Evolutionary conservation across 2,888 invertebrate genomes (phyloP).

Genomic region (Apamea sordens): DNA sequence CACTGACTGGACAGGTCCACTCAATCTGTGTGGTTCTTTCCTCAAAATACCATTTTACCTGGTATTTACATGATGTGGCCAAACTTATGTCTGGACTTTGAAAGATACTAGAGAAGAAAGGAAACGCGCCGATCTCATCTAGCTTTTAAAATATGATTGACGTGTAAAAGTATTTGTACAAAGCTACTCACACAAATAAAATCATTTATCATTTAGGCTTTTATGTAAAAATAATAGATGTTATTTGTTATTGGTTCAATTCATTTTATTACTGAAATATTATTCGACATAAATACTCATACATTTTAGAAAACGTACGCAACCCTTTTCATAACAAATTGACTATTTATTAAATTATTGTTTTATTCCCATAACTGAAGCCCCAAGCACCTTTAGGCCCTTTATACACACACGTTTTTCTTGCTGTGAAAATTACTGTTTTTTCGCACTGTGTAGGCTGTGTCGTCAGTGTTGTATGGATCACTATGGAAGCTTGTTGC

Average conservation of each 20-base stretch:
- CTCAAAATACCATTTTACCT: not conserved
- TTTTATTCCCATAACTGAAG: slow-evolving; percentile 2
- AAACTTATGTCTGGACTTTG: not conserved
- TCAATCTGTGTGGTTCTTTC: not conserved
- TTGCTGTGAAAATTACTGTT: not conserved
- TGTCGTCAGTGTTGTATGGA: not conserved
- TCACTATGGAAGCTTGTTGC: not conserved
- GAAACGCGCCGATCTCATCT: not conserved
- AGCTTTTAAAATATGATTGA: not conserved
- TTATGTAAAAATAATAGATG: slow-evolving; percentile 2
- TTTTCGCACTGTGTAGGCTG: not conserved
- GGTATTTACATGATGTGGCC: not conserved
- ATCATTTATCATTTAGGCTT: slow-evolving; percentile 2
- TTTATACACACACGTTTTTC: not conserved
- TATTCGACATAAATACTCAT: not conserved
- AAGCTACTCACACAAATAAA: not conserved
- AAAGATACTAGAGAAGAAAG: not conserved
- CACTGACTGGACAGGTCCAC: not conserved
- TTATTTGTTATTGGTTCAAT: slow-evolving; percentile 3
- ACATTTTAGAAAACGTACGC: not conserved
- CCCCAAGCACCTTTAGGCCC: not conserved
- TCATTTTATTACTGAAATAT: not conserved
- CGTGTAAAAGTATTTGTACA: not conserved
- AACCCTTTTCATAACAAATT: not conserved
- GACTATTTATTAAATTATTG: not conserved